phyloP scores from a whole-genome alignment of 2,113 vertebrate genomes.

The Proteles cristata region DNA sequence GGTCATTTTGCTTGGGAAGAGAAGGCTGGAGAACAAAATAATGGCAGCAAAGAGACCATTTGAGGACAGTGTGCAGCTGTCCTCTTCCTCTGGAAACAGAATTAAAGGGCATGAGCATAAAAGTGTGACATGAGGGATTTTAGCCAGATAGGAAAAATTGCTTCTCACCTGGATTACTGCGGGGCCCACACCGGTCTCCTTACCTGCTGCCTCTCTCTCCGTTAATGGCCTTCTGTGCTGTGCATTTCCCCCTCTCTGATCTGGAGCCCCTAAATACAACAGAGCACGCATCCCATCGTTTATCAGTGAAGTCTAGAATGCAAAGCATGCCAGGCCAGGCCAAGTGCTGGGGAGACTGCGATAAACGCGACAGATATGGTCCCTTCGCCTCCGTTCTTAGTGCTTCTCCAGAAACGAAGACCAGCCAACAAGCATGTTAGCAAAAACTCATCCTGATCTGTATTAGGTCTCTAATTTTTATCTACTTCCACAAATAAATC shows the following conservation, averaged over 20 bases:
- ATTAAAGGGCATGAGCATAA: background rate
- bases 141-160: background rate
- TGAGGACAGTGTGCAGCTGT: slow-evolving; percentile 47
- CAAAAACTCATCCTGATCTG: background rate
- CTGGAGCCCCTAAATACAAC: background rate
- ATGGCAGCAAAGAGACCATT: background rate
- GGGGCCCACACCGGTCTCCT: rapidly evolving
- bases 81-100: background rate
- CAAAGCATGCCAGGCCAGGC: rapidly evolving
- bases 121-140: background rate
- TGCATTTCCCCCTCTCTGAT: background rate
- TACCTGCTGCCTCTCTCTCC: background rate
- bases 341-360: rapidly evolving
- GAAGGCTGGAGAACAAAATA: slow-evolving; percentile 40
- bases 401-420: background rate
- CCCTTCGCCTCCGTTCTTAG: rapidly evolving
- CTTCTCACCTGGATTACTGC: rapidly evolving
- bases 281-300: rapidly evolving
- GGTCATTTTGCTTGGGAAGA: slow-evolving; percentile 50
- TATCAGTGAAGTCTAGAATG: background rate
- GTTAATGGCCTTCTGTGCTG: rapidly evolving
- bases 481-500: background rate
- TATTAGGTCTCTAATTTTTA: background rate
- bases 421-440: background rate
- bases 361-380: rapidly evolving